Percentiles rank a stretch among this genome's conserved stretches.
Evolutionary conservation across 2,113 vertebrate genomes (phyloP).

Genomic region (Carassius carassius): DNA sequence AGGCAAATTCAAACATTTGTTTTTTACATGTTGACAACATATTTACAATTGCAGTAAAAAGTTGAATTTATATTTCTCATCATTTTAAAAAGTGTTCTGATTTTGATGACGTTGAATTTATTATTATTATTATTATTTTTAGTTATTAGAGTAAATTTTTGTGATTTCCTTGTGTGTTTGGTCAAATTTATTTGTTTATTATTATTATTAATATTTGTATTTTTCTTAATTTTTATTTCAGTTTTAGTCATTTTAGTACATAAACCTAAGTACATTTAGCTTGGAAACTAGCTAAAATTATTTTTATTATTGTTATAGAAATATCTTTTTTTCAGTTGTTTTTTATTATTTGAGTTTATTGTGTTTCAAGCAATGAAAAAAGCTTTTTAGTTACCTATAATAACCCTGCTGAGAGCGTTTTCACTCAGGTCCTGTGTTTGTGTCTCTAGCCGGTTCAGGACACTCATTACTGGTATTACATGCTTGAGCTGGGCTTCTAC

Average conservation of each 20-base stretch:
- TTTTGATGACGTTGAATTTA: too few relatives aligned
- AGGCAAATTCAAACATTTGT: neutral
- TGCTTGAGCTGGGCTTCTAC: constrained; percentile 90
- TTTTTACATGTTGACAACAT: neutral
- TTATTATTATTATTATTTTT: neutral
- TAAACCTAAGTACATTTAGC: too few relatives aligned
- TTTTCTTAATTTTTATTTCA: neutral
- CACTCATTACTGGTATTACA: constrained; percentile 87
- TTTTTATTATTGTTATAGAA: neutral
- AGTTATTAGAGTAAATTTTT: neutral
- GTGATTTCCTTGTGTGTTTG: neutral
- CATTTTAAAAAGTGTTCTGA: neutral
- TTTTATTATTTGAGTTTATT: neutral
- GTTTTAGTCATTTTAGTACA: neutral
- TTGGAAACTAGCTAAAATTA: neutral
- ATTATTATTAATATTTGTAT: neutral
- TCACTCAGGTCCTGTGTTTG: constrained; percentile 9
- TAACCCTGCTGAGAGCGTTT: neutral
- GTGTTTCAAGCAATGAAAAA: neutral
- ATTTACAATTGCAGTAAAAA: neutral
- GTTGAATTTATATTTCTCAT: neutral
- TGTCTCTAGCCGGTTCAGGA: constrained; percentile 77
- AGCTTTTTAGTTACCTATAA: neutral
- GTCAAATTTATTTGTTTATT: neutral
- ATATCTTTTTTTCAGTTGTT: neutral